Percentiles rank a stretch among this genome's conserved stretches.
These are phyloP conservation scores for Vulpes ferrilata DNA, from an alignment of 2,113 vertebrate genomes.

Conservation along the genomic window DNA sequence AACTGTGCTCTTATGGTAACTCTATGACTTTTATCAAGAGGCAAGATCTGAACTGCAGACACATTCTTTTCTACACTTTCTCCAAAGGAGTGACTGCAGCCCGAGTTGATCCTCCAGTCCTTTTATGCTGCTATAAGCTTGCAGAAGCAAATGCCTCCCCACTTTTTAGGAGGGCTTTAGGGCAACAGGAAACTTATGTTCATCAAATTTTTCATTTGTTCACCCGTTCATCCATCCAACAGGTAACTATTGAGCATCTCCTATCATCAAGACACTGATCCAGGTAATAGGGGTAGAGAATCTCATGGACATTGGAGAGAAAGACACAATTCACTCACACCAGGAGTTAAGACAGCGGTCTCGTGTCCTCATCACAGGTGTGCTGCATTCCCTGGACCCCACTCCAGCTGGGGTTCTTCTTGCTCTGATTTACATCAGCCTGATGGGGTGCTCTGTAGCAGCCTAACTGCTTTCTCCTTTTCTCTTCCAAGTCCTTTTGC, in stretches of 20 bases:
- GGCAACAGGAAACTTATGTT: not conserved
- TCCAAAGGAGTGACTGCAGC: conserved; percentile 26
- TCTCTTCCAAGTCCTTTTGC: not conserved
- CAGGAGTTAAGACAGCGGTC: not conserved
- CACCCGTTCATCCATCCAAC: not conserved
- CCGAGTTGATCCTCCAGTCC: not conserved
- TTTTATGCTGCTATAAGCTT: not conserved
- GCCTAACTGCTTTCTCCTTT: not conserved
- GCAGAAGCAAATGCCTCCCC: not conserved
- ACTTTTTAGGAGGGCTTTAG: not conserved
- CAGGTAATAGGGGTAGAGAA: not conserved
- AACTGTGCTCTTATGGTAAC: not conserved
- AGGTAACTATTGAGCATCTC: not conserved
- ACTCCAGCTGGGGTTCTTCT: not conserved
- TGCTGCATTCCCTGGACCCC: not conserved
- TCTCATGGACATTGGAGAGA: not conserved
- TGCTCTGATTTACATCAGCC: accelerated
- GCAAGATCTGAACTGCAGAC: not conserved
- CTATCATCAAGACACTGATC: not conserved
- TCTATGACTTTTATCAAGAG: conserved; percentile 60
- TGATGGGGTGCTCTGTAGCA: not conserved
- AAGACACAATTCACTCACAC: not conserved
- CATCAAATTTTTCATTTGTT: not conserved
- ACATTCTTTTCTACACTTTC: conserved; percentile 6
- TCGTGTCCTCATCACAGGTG: accelerated